Evolutionary conservation across 2,113 vertebrate species (phyloP).

Genomic region (Gambusia holbrooki): DNA sequence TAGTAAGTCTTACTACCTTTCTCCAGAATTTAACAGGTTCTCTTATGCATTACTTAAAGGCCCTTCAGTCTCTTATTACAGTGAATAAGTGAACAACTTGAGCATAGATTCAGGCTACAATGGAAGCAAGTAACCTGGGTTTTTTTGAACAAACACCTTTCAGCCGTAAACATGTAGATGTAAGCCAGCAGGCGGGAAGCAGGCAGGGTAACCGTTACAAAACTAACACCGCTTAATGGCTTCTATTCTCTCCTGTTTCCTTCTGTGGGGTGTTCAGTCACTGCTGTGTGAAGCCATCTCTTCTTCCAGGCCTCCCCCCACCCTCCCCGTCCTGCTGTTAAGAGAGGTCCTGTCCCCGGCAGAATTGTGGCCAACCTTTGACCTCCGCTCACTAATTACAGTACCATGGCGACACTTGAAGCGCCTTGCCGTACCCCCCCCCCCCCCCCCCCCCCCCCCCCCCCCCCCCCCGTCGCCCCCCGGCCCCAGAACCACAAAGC

Average conservation of each 20-base stretch:
- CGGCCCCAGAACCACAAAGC: slow-evolving; percentile 35
- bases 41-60: not conserved
- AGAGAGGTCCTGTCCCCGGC: slow-evolving; percentile 85
- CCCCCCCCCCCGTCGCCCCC: slow-evolving; percentile 51
- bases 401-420: slow-evolving; percentile 91
- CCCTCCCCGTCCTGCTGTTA: slow-evolving; percentile 73
- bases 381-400: slow-evolving; percentile 93
- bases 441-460: slow-evolving; percentile 53
- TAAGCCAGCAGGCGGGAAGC: slow-evolving; percentile 58
- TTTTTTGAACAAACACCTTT: slow-evolving; percentile 14
- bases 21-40: slow-evolving; percentile 24
- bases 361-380: slow-evolving; percentile 88
- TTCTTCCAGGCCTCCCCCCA: slow-evolving; percentile 46
- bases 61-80: not conserved
- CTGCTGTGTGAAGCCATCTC: slow-evolving; percentile 48
- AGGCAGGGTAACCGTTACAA: slow-evolving; percentile 68
- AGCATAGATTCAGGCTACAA: slow-evolving; percentile 30
- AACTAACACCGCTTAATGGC: slow-evolving; percentile 71
- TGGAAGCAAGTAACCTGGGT: slow-evolving; percentile 30
- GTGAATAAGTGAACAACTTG: not conserved
- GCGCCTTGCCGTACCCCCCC: slow-evolving; percentile 77
- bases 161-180: slow-evolving; percentile 48
- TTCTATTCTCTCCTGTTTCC: slow-evolving; percentile 72
- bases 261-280: slow-evolving; percentile 49
- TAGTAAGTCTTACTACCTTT: slow-evolving; percentile 6